phyloP scores from a whole-genome alignment of 2,797 vertebrate genomes.

The Acipenser oxyrinchus region DNA sequence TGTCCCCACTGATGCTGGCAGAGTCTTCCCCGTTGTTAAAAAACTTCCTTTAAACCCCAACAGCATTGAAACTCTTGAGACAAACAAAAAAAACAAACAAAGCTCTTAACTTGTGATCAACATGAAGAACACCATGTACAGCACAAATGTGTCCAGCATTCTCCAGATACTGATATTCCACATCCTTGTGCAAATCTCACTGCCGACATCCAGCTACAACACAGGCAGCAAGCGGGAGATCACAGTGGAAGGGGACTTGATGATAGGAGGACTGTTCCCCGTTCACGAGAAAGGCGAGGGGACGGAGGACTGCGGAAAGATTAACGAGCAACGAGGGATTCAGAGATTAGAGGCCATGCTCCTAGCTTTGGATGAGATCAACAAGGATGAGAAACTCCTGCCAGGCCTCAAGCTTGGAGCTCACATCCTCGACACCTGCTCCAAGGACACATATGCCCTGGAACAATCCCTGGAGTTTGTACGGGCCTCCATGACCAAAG shows the following conservation, averaged over 20 bases:
- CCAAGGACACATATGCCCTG: conserved; percentile 94
- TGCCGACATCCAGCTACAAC: conserved; percentile 49
- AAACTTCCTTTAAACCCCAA: conserved; percentile 13
- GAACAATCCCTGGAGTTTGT: conserved; percentile 96
- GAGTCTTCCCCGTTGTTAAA: conserved; percentile 9
- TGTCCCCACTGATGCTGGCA: neutral
- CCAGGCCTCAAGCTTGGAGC: conserved; percentile 83
- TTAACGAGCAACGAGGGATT: conserved; percentile 88
- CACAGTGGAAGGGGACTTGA: conserved; percentile 82
- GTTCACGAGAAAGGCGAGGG: conserved; percentile 89
- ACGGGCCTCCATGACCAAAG: conserved; percentile 84
- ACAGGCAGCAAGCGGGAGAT: conserved; percentile 77
- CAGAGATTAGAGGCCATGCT: conserved; percentile 97
- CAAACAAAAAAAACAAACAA: conserved; percentile 17
- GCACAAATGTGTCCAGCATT: conserved; percentile 40
- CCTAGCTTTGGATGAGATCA: conserved; percentile 89
- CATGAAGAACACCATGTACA: conserved; percentile 35
- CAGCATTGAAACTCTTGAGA: conserved; percentile 18
- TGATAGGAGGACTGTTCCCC: conserved; percentile 91
- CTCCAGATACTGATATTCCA: conserved; percentile 59
- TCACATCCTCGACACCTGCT: conserved; percentile 94
- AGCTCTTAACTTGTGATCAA: conserved; percentile 18
- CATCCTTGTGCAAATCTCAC: conserved; percentile 44
- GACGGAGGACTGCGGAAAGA: conserved; percentile 81
- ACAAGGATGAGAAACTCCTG: conserved; percentile 75